phyloP scores from a whole-genome alignment of 2,113 vertebrate genomes.

The Oenanthe oenanthe region DNA sequence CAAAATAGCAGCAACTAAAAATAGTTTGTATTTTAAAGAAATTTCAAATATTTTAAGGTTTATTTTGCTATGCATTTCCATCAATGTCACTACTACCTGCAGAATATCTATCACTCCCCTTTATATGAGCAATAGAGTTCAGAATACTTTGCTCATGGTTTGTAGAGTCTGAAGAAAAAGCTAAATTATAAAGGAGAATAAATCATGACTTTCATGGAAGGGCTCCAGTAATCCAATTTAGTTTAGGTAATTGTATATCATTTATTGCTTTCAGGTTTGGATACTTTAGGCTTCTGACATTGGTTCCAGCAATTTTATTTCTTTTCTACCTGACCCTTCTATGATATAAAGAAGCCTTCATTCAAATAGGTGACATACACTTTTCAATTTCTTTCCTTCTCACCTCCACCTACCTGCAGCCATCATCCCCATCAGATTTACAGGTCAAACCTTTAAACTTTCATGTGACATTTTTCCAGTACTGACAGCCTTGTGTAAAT shows the following conservation, averaged over 20 bases:
- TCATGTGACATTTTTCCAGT: not conserved
- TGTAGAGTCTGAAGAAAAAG: conserved; percentile 6
- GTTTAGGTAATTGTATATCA: not conserved
- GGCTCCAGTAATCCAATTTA: not conserved
- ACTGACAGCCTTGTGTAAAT: not conserved
- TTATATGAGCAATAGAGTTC: not conserved
- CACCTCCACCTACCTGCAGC: not conserved
- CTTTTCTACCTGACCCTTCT: not conserved
- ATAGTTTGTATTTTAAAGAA: conserved; percentile 14
- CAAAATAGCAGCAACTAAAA: not conserved
- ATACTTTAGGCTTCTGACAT: not conserved
- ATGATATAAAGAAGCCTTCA: not conserved
- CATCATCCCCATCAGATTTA: not conserved
- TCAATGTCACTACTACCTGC: not conserved
- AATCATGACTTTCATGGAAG: not conserved
- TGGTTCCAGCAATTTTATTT: not conserved
- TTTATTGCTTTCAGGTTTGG: not conserved
- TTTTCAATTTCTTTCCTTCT: not conserved
- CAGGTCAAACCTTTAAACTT: not conserved
- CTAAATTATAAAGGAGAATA: conserved; percentile 1
- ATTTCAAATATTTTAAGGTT: not conserved
- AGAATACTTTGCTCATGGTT: not conserved
- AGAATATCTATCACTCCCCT: not conserved
- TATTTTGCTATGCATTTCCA: not conserved
- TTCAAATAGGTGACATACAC: not conserved